Evolutionary conservation across 2,113 vertebrate genomes (phyloP).

Genomic region (Spilogale gracilis): DNA sequence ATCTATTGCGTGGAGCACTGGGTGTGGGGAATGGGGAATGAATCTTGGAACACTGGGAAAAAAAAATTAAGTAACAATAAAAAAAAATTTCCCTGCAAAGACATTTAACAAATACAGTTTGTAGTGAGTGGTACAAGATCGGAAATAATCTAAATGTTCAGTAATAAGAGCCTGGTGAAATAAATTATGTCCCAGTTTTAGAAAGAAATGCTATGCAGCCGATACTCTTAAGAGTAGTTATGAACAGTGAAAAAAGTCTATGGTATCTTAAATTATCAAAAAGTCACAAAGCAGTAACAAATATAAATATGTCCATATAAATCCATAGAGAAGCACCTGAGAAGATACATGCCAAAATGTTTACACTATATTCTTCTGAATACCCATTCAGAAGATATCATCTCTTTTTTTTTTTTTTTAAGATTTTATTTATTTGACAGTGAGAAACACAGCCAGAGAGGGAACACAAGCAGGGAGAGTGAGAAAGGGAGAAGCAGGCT

Average conservation of each 20-base stretch:
- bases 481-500: no score
- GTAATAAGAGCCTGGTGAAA: neutral
- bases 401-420: no score
- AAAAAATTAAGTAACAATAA: no score
- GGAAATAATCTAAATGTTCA: conserved; percentile 15
- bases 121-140: conserved; percentile 1
- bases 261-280: neutral
- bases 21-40: no score
- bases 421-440: no score
- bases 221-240: neutral
- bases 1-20: no score
- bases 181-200: neutral
- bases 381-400: no score
- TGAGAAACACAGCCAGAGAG: no score
- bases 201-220: neutral
- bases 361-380: neutral
- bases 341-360: neutral
- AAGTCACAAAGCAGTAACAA: conserved; percentile 18
- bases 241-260: neutral
- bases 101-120: conserved; percentile 38
- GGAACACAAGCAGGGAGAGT: no score
- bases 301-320: conserved; percentile 15
- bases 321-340: neutral
- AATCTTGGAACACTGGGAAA: no score
- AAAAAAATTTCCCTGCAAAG: neutral